Evolutionary conservation across 2,888 invertebrate genomes (phyloP), one percentile per base, ranked within the genome.

Genomic region (Agrotis clavis): DNA sequence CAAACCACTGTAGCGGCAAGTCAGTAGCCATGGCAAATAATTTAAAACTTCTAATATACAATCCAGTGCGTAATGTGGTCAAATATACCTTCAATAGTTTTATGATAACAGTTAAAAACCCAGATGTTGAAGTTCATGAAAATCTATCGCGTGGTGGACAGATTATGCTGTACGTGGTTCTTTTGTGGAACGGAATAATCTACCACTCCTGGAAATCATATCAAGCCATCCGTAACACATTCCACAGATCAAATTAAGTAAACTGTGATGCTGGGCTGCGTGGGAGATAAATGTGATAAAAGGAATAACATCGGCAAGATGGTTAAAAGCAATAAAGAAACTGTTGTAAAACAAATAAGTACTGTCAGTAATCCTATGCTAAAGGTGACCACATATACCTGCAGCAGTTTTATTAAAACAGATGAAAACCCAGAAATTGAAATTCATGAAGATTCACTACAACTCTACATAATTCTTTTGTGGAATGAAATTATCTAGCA

Each of bases 401-500:
- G 68, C 0, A 79, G 35, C 19, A 66, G 18, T 4, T 50, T 66
- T 54, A 51, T 79, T 9, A 35, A 73, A 35, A 67, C 65, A 5
- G 30, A 57, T 25, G 30, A 68, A 59, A 57, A 79, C 16, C 79
- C 65, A 2, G 50, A 59, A 1, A 41, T 65, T 1, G n/a, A 67
- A 5, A n/a, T 67, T 54, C 48, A 64, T 35, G 11, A 67, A 35
- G 78, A 19, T 82, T 5, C 30, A 35, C 35, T 35, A 35, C 35
- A 1, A 19, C 1, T 79, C 0, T 41, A 54, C 0, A 9, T 56
- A 9, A 9, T 82, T 14, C 11, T 78, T 14, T 11, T 67, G 0
- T 72, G 67, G 64, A 82, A 79, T 51, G n/a, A 16, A 4, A 30
- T 72, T 21, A 45, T 65, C 0, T 71, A 79, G 7, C 18, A 67